phyloP scores from a whole-genome alignment of 2,113 vertebrate species.

The Colaptes auratus region DNA sequence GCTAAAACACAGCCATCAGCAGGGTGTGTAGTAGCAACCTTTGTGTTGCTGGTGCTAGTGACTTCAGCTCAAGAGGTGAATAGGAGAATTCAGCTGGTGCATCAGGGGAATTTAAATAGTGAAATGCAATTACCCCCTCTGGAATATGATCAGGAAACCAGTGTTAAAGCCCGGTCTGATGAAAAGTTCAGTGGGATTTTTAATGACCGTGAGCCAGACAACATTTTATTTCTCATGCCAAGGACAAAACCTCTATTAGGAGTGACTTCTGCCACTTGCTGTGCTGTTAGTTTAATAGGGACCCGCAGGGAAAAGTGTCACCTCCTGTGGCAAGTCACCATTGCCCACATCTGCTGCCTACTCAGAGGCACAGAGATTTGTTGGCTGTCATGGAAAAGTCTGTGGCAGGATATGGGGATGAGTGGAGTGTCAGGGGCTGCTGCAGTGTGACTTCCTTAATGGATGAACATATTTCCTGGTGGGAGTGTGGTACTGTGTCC shows the following conservation, averaged over 20 bases:
- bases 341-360: not conserved
- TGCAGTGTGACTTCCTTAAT: fast-evolving
- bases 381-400: fast-evolving
- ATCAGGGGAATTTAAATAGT: not conserved
- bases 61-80: conserved; percentile 18
- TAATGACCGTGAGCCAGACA: not conserved
- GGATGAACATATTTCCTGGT: not conserved
- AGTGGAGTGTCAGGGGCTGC: not conserved
- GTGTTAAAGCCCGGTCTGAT: not conserved
- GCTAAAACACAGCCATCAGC: conserved; percentile 25
- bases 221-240: not conserved
- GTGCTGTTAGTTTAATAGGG: fast-evolving
- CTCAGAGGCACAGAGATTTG: fast-evolving
- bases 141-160: not conserved
- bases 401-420: not conserved
- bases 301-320: fast-evolving
- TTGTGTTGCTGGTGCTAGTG: not conserved
- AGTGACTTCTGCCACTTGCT: not conserved
- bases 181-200: not conserved
- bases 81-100: not conserved
- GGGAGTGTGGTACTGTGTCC: not conserved
- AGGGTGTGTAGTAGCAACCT: not conserved
- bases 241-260: conserved; percentile 20
- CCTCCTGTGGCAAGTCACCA: not conserved
- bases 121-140: not conserved